These are phyloP conservation scores for Sphaerodactylus townsendi DNA, from an alignment of 2,113 vertebrate genomes.

Conservation along the genomic window DNA sequence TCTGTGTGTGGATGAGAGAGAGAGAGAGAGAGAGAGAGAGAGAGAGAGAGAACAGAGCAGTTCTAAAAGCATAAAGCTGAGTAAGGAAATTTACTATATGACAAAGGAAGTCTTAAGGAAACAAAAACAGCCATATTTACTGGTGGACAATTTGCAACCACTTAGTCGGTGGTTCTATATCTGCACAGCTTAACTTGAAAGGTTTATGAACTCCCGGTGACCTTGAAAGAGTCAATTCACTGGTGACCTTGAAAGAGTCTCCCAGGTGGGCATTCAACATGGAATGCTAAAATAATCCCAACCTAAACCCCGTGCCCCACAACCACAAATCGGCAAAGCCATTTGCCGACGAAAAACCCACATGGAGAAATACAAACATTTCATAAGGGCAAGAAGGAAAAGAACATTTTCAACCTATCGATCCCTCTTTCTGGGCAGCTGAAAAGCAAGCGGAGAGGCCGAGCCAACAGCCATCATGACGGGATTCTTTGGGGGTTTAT, in stretches of 20 bases:
- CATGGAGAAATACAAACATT: constrained; percentile 60
- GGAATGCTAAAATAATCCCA: constrained; percentile 29
- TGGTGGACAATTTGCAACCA: constrained; percentile 11
- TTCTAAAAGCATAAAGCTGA: too few relatives aligned
- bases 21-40: too few relatives aligned
- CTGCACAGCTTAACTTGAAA: constrained; percentile 25
- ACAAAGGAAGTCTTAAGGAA: background rate
- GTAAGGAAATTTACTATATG: background rate
- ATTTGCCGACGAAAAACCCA: constrained; percentile 49
- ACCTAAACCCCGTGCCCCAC: background rate
- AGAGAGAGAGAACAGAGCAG: too few relatives aligned
- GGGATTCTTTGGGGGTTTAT: constrained; percentile 38
- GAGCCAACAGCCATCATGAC: constrained; percentile 39
- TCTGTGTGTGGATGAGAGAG: too few relatives aligned
- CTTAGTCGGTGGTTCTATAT: constrained; percentile 9
- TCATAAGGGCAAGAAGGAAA: constrained; percentile 42
- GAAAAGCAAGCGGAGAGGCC: constrained; percentile 50
- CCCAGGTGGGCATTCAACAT: constrained; percentile 9
- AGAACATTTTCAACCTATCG: constrained; percentile 55
- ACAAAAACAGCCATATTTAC: rapidly evolving
- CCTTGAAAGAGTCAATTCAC: constrained; percentile 36
- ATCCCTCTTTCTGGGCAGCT: constrained; percentile 51
- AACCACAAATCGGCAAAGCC: constrained; percentile 47
- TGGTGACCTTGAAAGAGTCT: constrained; percentile 45
- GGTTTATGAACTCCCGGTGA: constrained; percentile 32